Evolutionary conservation across 2,888 invertebrate genomes (phyloP).

Genomic region (Drosophila hawaiiensis): DNA sequence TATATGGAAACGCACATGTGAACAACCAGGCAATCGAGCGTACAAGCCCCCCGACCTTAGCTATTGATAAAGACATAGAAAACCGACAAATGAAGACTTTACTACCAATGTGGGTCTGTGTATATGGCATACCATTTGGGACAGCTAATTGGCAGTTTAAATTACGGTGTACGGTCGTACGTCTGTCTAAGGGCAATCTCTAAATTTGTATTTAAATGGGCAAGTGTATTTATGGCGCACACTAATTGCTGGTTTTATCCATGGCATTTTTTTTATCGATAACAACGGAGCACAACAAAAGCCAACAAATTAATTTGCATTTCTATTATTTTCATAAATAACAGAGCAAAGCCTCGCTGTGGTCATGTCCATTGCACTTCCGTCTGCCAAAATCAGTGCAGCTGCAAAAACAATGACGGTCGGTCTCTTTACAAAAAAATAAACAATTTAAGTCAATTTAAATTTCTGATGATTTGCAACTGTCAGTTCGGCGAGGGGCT

Average conservation of each 20-base stretch:
- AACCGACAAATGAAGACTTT: conserved; percentile 65
- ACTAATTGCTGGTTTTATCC: conserved; percentile 76
- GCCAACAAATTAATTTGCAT: conserved; percentile 73
- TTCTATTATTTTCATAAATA: conserved; percentile 80
- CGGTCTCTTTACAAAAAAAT: conserved; percentile 50
- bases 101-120: conserved; percentile 17
- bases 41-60: conserved; percentile 39
- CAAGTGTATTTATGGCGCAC: conserved; percentile 13
- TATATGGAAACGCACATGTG: conserved; percentile 13
- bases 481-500: conserved; percentile 62
- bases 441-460: conserved; percentile 80
- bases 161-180: conserved; percentile 39
- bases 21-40: conserved; percentile 53
- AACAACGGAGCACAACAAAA: conserved; percentile 33
- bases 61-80: conserved; percentile 59
- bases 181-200: conserved; percentile 33
- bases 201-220: conserved; percentile 30
- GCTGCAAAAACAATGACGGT: conserved; percentile 56
- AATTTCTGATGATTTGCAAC: conserved; percentile 81
- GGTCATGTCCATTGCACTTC: conserved; percentile 45
- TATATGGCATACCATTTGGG: conserved; percentile 50
- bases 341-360: conserved; percentile 50
- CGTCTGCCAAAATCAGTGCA: conserved; percentile 63
- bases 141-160: conserved; percentile 73
- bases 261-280: conserved; percentile 42